Base-by-base conservation (phyloP, 2,888 invertebrate species). In the Antheraea assamensis region DNA sequence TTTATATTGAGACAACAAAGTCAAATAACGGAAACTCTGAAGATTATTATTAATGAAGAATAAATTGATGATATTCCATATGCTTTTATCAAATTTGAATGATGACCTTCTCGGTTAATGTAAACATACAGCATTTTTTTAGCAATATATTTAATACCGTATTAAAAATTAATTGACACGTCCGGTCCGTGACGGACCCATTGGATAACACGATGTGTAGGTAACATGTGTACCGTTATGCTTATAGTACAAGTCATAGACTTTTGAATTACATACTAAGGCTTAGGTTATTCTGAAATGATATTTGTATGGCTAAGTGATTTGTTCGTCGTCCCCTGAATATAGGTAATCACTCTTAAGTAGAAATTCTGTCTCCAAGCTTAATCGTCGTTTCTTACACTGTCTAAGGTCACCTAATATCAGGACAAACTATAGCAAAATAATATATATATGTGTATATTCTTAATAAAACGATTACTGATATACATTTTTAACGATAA, bases 181-280 rank as follows among this genome's bases (percentile, higher is more conserved):
- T 90, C 85, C 87, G 86, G 82, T 78, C 79, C 83, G 80, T 80
- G 83, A 86, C 84, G 85, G 80, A 83, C 74, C 76, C 79, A 78
- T 74, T 83, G 83, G 82, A 81, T 74, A 84, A 78, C 79, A 80
- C 78, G 80, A 77, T 31, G 77, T 79, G 78, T 76, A 77, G 77
- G 79, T 81, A 77, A 81, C 80, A 82, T 83, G 80, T 88, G 87
- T 85, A 87, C 87, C 84, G 85, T 87, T 89, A 79, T 73, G 70
- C 76, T 75, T 42, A 49, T 79, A 84, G 82, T 76, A 31, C 80
- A 86, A 85, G 82, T 78, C 55, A 84, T n/a, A 68, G 75, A 75
- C 76, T 75, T 49, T 24, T 24, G 17, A 19, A 47, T 55, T 30
- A 21, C 3, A 55, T 52, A 68, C 24, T 17, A 64, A 64, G 24